These are phyloP conservation scores for Seira sanloemensis DNA, from an alignment of 2,888 invertebrate genomes.

Conservation along the genomic window DNA sequence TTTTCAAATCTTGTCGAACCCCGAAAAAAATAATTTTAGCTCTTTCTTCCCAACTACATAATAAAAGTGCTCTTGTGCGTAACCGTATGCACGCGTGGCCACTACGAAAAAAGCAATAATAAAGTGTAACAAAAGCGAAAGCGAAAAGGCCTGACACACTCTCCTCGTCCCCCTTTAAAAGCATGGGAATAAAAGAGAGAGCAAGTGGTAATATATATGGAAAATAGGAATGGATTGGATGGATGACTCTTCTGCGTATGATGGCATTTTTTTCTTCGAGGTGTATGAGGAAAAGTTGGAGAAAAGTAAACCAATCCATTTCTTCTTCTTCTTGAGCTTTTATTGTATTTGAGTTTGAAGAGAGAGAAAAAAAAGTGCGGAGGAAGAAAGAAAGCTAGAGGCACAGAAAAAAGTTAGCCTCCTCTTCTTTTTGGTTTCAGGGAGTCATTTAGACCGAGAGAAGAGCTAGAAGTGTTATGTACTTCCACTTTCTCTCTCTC, in stretches of 20 bases:
- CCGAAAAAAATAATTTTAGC: background rate
- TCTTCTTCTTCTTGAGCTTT: background rate
- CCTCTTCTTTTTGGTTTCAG: background rate
- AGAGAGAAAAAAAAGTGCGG: background rate
- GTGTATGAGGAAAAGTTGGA: conserved; percentile 29
- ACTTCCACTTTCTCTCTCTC: background rate
- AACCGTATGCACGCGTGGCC: background rate
- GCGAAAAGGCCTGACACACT: background rate
- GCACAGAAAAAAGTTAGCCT: background rate
- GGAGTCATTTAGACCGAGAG: background rate
- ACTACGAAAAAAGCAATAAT: background rate
- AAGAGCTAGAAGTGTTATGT: background rate
- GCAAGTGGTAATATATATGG: conserved; percentile 59
- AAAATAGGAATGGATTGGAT: conserved; percentile 35
- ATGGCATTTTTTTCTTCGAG: background rate
- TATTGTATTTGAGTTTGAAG: background rate
- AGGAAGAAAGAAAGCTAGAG: background rate
- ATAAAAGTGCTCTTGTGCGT: background rate
- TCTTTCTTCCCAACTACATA: background rate
- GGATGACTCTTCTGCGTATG: background rate
- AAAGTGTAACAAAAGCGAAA: background rate
- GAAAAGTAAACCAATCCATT: conserved; percentile 49
- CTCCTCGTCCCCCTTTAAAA: background rate
- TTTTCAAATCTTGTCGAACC: conserved; percentile 20
- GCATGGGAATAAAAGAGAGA: background rate